Percentiles rank a stretch among this genome's conserved stretches.
phyloP scores from a whole-genome alignment of 2,888 invertebrate species.

The Tortrix viridana region DNA sequence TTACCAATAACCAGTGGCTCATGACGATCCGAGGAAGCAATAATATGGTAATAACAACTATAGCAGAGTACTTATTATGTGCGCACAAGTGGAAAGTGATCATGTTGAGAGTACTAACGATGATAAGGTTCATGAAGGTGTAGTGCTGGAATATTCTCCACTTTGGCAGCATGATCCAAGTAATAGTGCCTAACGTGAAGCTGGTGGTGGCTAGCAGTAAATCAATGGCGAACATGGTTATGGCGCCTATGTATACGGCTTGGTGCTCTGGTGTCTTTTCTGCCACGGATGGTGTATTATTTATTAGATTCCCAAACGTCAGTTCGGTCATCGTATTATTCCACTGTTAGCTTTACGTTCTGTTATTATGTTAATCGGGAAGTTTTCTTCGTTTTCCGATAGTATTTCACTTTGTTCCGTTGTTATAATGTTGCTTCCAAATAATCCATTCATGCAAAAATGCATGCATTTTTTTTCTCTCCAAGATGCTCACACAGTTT shows the following conservation, averaged over 20 bases:
- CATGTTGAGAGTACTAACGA: conserved; percentile 4
- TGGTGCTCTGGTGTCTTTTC: neutral
- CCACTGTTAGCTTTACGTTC: too few species aligned
- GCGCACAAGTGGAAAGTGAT: neutral
- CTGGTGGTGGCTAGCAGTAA: neutral
- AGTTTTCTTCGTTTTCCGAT: too few species aligned
- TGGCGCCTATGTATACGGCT: neutral
- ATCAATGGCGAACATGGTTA: neutral
- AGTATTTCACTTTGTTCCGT: too few species aligned
- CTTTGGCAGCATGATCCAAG: conserved; percentile 6
- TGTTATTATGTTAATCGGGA: too few species aligned
- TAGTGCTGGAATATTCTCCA: conserved; percentile 13
- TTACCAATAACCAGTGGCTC: conserved; percentile 8
- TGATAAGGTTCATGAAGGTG: neutral
- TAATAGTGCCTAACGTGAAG: neutral
- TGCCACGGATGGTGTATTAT: neutral
- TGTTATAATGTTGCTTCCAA: too few species aligned
- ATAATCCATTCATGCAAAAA: too few species aligned
- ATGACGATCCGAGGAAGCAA: conserved; percentile 10
- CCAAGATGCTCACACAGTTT: too few species aligned
- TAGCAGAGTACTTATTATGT: neutral
- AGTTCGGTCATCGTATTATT: neutral
- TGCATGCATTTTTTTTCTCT: too few species aligned
- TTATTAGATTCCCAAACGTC: neutral
- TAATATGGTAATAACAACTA: neutral